Percentiles rank a stretch among this genome's conserved stretches.
Evolutionary conservation across 2,797 vertebrate genomes (phyloP).

Genomic region (Macropus fuliginosus): DNA sequence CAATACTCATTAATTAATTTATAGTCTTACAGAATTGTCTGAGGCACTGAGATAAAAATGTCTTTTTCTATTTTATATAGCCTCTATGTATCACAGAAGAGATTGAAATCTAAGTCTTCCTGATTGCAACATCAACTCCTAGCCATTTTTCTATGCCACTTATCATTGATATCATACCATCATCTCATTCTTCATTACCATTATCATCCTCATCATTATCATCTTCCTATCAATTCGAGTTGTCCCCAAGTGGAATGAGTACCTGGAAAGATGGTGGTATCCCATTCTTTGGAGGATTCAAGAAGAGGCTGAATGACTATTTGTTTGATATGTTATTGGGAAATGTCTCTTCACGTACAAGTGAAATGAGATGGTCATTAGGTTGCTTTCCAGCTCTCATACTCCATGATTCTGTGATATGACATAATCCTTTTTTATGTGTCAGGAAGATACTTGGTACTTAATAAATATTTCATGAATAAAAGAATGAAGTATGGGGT

Average conservation of each 20-base stretch:
- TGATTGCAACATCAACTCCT: not conserved
- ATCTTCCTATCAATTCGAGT: not conserved
- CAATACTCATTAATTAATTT: not conserved
- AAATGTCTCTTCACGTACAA: not conserved
- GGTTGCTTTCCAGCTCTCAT: not conserved
- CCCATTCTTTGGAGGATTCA: not conserved
- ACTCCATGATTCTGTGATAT: not conserved
- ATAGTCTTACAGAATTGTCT: not conserved
- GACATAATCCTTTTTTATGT: not conserved
- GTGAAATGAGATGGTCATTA: not conserved
- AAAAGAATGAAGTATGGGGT: not conserved
- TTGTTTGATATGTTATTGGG: not conserved
- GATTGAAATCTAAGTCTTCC: not conserved
- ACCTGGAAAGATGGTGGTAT: not conserved
- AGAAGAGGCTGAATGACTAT: not conserved
- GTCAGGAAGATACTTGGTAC: not conserved
- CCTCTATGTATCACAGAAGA: not conserved
- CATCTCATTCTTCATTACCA: not conserved
- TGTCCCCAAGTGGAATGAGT: not conserved
- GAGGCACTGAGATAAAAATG: not conserved
- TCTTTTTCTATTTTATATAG: not conserved
- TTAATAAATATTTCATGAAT: not conserved
- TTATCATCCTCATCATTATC: not conserved
- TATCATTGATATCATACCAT: not conserved
- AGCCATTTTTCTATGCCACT: not conserved